Conservation (phyloP, 2,113 vertebrate genomes). For the Onychorhynchus coronatus region DNA sequence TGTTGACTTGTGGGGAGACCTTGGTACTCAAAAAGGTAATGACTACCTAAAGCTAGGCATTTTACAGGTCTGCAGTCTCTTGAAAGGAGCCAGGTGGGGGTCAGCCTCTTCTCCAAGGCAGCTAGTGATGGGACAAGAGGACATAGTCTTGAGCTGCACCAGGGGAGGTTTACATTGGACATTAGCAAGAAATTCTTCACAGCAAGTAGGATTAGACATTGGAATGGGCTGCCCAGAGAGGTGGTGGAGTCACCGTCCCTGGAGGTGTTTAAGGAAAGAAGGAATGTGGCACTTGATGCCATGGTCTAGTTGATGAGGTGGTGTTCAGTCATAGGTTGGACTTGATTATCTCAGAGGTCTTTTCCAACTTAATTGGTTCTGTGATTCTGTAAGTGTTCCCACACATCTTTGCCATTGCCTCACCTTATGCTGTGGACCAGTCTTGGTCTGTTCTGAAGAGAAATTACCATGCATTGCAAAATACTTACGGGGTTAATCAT, state of each 20-base stretch:
- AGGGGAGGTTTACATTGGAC: not conserved
- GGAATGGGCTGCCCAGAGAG: not conserved
- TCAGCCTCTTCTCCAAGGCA: not conserved
- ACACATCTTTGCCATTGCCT: not conserved
- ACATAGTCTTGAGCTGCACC: not conserved
- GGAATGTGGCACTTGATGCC: not conserved
- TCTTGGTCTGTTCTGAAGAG: constrained; percentile 18
- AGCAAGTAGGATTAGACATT: not conserved
- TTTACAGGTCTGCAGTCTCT: not conserved
- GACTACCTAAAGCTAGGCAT: not conserved
- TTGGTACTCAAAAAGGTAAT: constrained; percentile 47
- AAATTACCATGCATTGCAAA: constrained; percentile 4
- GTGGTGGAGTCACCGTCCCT: not conserved
- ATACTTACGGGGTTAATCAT: not conserved
- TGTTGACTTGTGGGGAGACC: not conserved
- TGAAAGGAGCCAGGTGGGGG: not conserved
- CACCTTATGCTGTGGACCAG: not conserved
- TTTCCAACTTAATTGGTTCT: not conserved
- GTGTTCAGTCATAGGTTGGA: not conserved
- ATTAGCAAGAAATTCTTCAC: not conserved
- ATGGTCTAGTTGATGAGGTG: not conserved
- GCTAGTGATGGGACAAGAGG: not conserved
- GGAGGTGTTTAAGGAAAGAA: not conserved
- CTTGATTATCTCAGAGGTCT: not conserved
- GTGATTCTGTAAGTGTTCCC: not conserved